Evolutionary conservation across 2,797 vertebrate species (phyloP).

Genomic region (Cirrhinus molitorella): DNA sequence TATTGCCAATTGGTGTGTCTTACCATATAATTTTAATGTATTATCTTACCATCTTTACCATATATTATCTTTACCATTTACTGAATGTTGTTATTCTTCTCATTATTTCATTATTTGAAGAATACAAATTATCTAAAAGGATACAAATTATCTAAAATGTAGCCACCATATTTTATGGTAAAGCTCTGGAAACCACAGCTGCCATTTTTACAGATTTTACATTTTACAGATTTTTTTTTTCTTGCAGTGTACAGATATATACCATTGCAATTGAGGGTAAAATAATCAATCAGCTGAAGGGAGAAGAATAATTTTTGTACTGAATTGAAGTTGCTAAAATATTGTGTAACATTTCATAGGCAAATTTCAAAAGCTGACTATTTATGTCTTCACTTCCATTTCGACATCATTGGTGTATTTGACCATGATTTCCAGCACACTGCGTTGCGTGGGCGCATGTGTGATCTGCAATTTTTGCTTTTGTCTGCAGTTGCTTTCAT

Average conservation of each 20-base stretch:
- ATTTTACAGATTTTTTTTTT: no score
- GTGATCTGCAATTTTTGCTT: conserved; percentile 52
- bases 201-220: background rate
- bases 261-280: background rate
- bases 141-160: background rate
- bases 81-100: no score
- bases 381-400: conserved; percentile 39
- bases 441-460: conserved; percentile 30
- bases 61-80: no score
- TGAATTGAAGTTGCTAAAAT: background rate
- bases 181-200: background rate
- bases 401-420: conserved; percentile 18
- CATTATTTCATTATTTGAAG: no score
- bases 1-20: no score
- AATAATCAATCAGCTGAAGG: background rate
- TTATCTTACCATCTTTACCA: no score
- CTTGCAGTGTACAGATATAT: background rate
- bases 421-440: conserved; percentile 20
- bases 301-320: background rate
- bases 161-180: background rate
- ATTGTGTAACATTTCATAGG: background rate
- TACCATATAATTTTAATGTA: no score
- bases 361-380: conserved; percentile 36
- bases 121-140: background rate
- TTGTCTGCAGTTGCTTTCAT: conserved; percentile 57